A percentile compares a stretch with the other conserved stretches of the same genome.
phyloP scores from a whole-genome alignment of 30 jellyfish, hydroid and myxozoan genomes.

The Aurelia sp. region DNA sequence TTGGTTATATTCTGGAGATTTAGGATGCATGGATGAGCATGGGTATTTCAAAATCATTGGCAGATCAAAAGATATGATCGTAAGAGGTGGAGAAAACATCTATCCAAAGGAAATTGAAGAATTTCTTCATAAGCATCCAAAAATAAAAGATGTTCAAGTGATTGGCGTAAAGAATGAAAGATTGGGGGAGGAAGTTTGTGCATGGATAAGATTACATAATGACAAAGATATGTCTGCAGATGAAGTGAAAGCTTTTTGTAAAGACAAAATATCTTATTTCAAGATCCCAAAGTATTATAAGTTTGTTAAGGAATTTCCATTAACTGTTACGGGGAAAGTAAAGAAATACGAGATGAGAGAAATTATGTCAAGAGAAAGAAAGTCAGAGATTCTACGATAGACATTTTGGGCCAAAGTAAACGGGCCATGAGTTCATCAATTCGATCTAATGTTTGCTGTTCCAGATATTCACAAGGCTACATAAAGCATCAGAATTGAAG shows the following conservation, averaged over 20 bases:
- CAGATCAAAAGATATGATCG: constrained; percentile 91
- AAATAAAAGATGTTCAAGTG: constrained; percentile 90
- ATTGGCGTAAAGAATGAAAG: constrained; percentile 91
- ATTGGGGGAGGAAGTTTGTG: constrained; percentile 91
- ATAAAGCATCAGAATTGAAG: too few relatives aligned
- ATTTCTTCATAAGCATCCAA: constrained; percentile 83
- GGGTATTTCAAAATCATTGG: constrained; percentile 85
- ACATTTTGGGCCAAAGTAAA: too few relatives aligned
- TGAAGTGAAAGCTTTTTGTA: constrained; percentile 60
- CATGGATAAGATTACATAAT: constrained; percentile 81
- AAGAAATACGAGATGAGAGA: constrained; percentile 66
- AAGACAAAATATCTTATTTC: constrained; percentile 65
- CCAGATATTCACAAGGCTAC: too few relatives aligned
- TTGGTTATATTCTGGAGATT: constrained; percentile 94
- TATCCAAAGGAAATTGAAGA: constrained; percentile 94
- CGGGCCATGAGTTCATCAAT: too few relatives aligned
- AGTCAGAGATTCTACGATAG: too few relatives aligned
- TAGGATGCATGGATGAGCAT: constrained; percentile 84
- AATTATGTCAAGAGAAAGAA: constrained; percentile 42
- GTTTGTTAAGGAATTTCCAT: constrained; percentile 84
- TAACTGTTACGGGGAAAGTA: constrained; percentile 93
- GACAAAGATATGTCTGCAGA: constrained; percentile 9
- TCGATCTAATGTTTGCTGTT: too few relatives aligned
- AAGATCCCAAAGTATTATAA: constrained; percentile 80
- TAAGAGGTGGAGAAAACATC: constrained; percentile 97